Percentiles rank a stretch among this genome's conserved stretches.
Evolutionary conservation across 2,797 vertebrate species (phyloP).

Genomic region (Oophaga sylvatica): DNA sequence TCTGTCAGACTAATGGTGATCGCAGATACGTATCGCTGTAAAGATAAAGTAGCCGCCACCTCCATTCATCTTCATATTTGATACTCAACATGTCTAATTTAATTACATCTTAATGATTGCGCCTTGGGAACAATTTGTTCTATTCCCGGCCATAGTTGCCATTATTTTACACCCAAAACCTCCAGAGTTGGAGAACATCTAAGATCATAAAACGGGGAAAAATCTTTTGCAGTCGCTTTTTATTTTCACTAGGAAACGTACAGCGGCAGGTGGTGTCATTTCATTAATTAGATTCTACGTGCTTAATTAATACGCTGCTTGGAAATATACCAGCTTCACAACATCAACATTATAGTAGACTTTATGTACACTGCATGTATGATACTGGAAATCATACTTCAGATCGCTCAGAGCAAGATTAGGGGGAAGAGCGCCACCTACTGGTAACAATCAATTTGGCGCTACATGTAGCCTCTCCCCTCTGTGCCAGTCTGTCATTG

Average conservation of each 20-base stretch:
- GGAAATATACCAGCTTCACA: constrained; percentile 9
- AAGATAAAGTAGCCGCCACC: constrained; percentile 3
- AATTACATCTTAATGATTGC: not conserved
- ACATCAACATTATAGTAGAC: constrained; percentile 5
- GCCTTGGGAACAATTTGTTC: not conserved
- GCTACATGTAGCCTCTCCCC: not conserved
- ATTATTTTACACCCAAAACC: constrained; percentile 8
- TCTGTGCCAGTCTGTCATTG: too few relatives aligned
- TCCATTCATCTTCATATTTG: not conserved
- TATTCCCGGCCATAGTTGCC: not conserved
- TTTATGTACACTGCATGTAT: not conserved
- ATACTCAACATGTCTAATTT: not conserved
- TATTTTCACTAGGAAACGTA: not conserved
- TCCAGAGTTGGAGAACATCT: not conserved
- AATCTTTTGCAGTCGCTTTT: not conserved
- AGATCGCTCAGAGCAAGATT: not conserved
- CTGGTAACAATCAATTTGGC: constrained; percentile 28
- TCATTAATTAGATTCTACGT: constrained; percentile 34
- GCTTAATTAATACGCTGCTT: constrained; percentile 42
- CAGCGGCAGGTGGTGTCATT: constrained; percentile 46
- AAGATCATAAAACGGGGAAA: not conserved
- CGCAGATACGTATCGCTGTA: not conserved
- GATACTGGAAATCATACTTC: not conserved
- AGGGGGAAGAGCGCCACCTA: constrained; percentile 51
- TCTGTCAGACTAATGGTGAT: constrained; percentile 2